phyloP scores from a whole-genome alignment of 2,113 vertebrate species.

The Callocephalon fimbriatum region DNA sequence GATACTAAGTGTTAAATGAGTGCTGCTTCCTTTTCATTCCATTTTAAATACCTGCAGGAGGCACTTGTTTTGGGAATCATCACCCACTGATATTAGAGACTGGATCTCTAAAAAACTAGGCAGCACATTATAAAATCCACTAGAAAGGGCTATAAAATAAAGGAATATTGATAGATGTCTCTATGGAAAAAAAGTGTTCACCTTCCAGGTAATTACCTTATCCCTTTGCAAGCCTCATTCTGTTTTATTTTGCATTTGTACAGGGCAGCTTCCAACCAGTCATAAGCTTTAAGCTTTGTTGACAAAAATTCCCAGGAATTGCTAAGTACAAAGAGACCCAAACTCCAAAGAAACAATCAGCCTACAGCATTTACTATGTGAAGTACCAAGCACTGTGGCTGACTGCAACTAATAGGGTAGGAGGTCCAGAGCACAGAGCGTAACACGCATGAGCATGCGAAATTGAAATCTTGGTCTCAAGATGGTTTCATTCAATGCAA shows the following conservation, averaged over 20 bases:
- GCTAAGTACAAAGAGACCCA: neutral
- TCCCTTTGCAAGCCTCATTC: neutral
- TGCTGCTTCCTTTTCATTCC: neutral
- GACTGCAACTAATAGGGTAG: neutral
- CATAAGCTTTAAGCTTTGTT: neutral
- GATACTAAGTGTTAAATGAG: neutral
- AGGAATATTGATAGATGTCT: neutral
- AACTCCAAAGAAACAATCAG: neutral
- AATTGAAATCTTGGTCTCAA: neutral
- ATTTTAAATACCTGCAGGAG: neutral
- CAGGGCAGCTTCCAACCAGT: neutral
- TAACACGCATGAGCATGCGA: rapidly evolving
- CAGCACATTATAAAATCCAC: neutral
- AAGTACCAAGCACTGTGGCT: neutral
- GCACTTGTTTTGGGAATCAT: neutral
- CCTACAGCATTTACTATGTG: neutral
- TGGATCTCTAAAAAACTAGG: neutral
- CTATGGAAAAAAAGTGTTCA: neutral
- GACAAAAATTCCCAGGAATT: neutral
- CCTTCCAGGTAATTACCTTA: neutral
- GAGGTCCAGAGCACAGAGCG: neutral
- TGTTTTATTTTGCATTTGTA: neutral
- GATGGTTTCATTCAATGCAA: neutral
- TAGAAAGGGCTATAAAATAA: neutral
- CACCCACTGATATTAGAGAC: neutral